Evolutionary conservation across 2,888 invertebrate species (phyloP).

Genomic region (Malachius bipustulatus): DNA sequence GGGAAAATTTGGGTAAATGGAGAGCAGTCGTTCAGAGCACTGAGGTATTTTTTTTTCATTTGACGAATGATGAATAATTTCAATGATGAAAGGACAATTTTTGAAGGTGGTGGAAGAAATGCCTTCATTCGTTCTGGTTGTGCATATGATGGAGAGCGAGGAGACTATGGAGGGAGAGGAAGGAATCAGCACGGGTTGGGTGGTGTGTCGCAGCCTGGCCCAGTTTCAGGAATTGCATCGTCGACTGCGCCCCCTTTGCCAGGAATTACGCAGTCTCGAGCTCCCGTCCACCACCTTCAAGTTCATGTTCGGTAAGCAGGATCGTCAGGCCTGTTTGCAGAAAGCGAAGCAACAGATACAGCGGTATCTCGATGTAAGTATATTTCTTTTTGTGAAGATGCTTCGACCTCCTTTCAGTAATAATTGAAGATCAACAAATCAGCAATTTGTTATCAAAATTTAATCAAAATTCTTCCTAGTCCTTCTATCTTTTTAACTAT

Average conservation of each 20-base stretch:
- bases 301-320: slow-evolving; percentile 71
- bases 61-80: no score
- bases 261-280: slow-evolving; percentile 69
- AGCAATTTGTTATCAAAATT: no score
- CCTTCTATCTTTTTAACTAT: no score
- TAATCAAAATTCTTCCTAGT: no score
- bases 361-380: slow-evolving; percentile 70
- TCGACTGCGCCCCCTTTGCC: slow-evolving; percentile 69
- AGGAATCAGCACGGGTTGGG: slow-evolving; percentile 54
- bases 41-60: no score
- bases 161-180: slow-evolving; percentile 41
- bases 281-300: slow-evolving; percentile 72
- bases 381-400: not conserved
- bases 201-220: slow-evolving; percentile 47
- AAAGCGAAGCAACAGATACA: slow-evolving; percentile 75
- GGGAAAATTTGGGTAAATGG: slow-evolving; percentile 81
- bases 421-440: no score
- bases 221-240: slow-evolving; percentile 70
- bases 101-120: slow-evolving; percentile 32
- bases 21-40: slow-evolving; percentile 73
- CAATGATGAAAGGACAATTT: not conserved
- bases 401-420: not conserved
- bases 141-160: slow-evolving; percentile 59
- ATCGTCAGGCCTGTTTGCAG: slow-evolving; percentile 65
- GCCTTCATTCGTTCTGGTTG: slow-evolving; percentile 63